phyloP scores from a whole-genome alignment of 2,113 vertebrate genomes.

The Argyrosomus japonicus region DNA sequence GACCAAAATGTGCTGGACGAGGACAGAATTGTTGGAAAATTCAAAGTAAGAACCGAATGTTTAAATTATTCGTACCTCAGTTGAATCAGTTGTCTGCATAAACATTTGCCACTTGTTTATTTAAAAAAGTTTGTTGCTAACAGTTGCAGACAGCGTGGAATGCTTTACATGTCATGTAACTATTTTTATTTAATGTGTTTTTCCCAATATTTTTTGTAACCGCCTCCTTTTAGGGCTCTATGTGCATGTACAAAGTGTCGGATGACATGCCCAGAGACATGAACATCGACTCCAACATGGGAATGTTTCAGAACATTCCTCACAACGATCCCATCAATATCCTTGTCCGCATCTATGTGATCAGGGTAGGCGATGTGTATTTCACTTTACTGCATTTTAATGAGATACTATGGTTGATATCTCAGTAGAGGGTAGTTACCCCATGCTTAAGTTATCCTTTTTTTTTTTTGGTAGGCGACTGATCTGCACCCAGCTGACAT shows the following conservation, averaged over 20 bases:
- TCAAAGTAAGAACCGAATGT: conserved; percentile 86
- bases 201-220: not conserved
- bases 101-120: not conserved
- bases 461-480: conserved; percentile 85
- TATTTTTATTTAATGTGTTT: not conserved
- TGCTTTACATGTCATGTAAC: too few species aligned
- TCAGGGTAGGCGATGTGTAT: conserved; percentile 84
- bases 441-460: not conserved
- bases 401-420: not conserved
- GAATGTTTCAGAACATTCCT: conserved; percentile 98
- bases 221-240: conserved; percentile 87
- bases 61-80: not conserved
- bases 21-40: conserved; percentile 94
- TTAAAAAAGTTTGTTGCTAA: not conserved
- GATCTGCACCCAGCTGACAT: conserved; percentile 98
- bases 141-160: too few species aligned
- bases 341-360: conserved; percentile 93
- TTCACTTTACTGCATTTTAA: not conserved
- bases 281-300: conserved; percentile 90
- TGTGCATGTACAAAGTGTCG: conserved; percentile 96
- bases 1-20: conserved; percentile 89
- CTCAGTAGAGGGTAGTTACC: not conserved
- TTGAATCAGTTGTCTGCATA: not conserved
- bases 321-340: conserved; percentile 95
- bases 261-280: conserved; percentile 90